Evolutionary conservation across 1,140 invertebrate species (phyloP).

Genomic region (Chlorops oryzae): DNA sequence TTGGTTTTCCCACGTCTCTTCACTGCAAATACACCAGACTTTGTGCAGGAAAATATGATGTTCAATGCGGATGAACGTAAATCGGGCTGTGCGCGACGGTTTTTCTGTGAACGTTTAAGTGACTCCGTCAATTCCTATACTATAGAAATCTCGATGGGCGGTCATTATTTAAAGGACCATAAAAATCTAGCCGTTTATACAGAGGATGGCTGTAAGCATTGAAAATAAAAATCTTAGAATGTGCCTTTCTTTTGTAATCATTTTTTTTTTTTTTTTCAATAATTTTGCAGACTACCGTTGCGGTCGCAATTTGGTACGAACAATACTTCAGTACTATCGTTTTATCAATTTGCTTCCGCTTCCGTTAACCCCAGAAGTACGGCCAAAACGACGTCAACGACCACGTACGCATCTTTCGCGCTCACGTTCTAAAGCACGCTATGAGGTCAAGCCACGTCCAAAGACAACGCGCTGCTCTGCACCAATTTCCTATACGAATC

Average conservation of each 20-base stretch:
- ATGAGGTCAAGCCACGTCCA: constrained; percentile 51
- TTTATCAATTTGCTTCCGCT: constrained; percentile 63
- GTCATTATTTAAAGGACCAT: constrained; percentile 62
- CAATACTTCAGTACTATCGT: constrained; percentile 75
- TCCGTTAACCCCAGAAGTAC: constrained; percentile 51
- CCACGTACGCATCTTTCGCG: constrained; percentile 50
- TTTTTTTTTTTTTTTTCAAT: too few species aligned
- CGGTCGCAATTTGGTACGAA: constrained; percentile 68
- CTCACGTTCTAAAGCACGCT: constrained; percentile 48
- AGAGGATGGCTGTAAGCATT: constrained; percentile 75
- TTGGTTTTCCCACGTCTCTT: constrained; percentile 86
- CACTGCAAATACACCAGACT: constrained; percentile 77
- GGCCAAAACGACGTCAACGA: constrained; percentile 49
- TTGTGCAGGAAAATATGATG: constrained; percentile 71
- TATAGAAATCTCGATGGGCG: constrained; percentile 78
- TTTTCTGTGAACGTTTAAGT: constrained; percentile 59
- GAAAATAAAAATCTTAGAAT: constrained; percentile 10
- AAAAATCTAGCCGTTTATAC: constrained; percentile 72
- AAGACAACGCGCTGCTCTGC: constrained; percentile 54
- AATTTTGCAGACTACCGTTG: constrained; percentile 55
- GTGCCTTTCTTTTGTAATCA: not conserved
- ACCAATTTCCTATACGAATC: constrained; percentile 55
- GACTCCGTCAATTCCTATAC: constrained; percentile 80
- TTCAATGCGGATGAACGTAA: constrained; percentile 85
- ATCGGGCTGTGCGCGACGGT: constrained; percentile 79